These are phyloP conservation scores for Falco peregrinus DNA, from an alignment of 2,797 vertebrate species.

Conservation along the genomic window DNA sequence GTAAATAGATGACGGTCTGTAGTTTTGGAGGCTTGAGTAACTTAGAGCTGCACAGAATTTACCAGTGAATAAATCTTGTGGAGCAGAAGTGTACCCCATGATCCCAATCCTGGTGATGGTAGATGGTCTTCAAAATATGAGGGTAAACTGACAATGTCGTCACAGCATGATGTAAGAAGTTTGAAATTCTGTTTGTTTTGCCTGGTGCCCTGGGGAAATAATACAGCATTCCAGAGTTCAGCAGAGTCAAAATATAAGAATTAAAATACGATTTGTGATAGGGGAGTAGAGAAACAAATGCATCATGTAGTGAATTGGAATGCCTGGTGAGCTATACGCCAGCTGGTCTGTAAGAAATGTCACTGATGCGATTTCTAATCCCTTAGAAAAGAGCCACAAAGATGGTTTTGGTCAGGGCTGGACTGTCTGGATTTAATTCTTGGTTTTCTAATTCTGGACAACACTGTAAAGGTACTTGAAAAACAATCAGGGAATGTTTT, in stretches of 20 bases:
- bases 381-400: background rate
- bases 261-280: background rate
- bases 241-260: background rate
- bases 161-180: background rate
- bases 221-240: background rate
- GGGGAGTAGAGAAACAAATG: background rate
- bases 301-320: background rate
- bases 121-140: background rate
- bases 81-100: background rate
- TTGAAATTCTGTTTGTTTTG: background rate
- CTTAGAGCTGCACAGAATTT: background rate
- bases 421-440: background rate
- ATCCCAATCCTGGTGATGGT: background rate
- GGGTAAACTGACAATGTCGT: background rate
- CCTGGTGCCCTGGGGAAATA: background rate
- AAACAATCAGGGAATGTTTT: background rate
- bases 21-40: background rate
- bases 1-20: background rate
- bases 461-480: background rate
- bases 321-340: background rate
- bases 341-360: background rate
- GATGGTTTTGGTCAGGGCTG: background rate
- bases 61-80: background rate
- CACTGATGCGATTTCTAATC: background rate
- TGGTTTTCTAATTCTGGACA: background rate